Base-by-base conservation (phyloP, 2,113 vertebrate species). In the Chrysemys picta region DNA sequence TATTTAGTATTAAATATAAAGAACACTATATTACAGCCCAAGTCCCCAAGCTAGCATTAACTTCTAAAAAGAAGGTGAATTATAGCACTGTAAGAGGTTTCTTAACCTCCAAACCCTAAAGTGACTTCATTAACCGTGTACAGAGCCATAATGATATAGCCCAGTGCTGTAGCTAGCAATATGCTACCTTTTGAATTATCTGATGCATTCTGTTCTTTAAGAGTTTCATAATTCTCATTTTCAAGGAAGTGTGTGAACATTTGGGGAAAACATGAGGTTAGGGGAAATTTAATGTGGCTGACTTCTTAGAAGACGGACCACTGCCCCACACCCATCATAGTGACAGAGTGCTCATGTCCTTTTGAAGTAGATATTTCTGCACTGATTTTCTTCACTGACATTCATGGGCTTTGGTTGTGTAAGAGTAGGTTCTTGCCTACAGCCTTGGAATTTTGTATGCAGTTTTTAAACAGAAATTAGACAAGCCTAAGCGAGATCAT, bases 171-270 rank as follows among this genome's bases (percentile, higher is more conserved):
- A 94, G 92, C 95, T 93, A 96, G 82, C 83, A 50, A 38, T 79
- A 3, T 81, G 83, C 29, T 35, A 92, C 83, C 85, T 96, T 89
- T 45, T 25, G 11, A 78, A 47, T 78, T 47, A 22, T 27, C 42
- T 89, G 65, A 95, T 95, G 87, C 82, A 29, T 93, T 95, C 95
- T 89, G 78, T 45, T 97, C 85, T 96, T 72, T n/a, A 72, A 72
- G 9, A 65, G 62, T 94, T 95, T 95, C 95, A 45, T 82, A 92
- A 92, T 62, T 62, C 92, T 91, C 54, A 80, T 97, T 96, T 95
- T 95, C 94, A 96, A 75, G 94, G 92, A 97, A 94, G 89, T 95
- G 95, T 96, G 90, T 91, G 95, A 96, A 81, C 83, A 88, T 84
- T 31, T 21, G 54, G 52, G 83, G 75, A 47, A 14, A 78, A 7